Evolutionary conservation across 2,888 invertebrate genomes (phyloP).

Genomic region (Heliconius cydno): DNA sequence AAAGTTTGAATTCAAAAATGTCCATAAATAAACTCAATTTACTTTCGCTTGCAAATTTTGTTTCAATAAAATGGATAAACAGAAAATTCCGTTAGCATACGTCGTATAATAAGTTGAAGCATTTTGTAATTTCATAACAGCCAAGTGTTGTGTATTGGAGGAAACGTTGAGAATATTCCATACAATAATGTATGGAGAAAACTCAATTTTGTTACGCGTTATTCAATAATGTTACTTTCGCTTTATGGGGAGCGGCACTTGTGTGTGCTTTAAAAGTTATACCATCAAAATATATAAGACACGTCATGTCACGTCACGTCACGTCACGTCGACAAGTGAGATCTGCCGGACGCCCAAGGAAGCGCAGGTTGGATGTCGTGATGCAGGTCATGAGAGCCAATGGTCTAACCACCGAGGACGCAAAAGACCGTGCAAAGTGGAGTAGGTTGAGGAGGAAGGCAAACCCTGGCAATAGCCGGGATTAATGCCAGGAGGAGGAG

Average conservation of each 20-base stretch:
- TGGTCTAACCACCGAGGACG: too few relatives aligned
- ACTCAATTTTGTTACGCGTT: slow-evolving; percentile 42
- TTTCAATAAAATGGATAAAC: slow-evolving; percentile 46
- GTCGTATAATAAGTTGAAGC: slow-evolving; percentile 16
- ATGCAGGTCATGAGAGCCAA: too few relatives aligned
- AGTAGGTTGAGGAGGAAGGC: too few relatives aligned
- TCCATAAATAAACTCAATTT: slow-evolving; percentile 17
- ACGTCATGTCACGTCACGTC: too few relatives aligned
- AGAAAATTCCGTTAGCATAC: slow-evolving; percentile 39
- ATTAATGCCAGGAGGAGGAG: too few relatives aligned
- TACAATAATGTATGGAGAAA: slow-evolving; percentile 41
- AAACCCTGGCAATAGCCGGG: too few relatives aligned
- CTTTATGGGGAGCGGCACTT: slow-evolving; percentile 25
- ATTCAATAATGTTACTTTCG: slow-evolving; percentile 42
- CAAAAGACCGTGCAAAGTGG: too few relatives aligned
- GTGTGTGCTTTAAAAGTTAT: slow-evolving; percentile 1
- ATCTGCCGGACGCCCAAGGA: too few relatives aligned
- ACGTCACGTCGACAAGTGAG: too few relatives aligned
- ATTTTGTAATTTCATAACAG: slow-evolving; percentile 14
- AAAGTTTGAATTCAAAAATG: slow-evolving; percentile 1
- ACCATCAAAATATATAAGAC: neutral
- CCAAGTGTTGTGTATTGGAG: slow-evolving; percentile 19
- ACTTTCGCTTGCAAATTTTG: slow-evolving; percentile 39
- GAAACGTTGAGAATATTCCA: slow-evolving; percentile 43
- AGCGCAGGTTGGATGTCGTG: too few relatives aligned